These are phyloP conservation scores for Diplodus puntazzo DNA, from an alignment of 2,797 vertebrate genomes.

Conservation along the genomic window DNA sequence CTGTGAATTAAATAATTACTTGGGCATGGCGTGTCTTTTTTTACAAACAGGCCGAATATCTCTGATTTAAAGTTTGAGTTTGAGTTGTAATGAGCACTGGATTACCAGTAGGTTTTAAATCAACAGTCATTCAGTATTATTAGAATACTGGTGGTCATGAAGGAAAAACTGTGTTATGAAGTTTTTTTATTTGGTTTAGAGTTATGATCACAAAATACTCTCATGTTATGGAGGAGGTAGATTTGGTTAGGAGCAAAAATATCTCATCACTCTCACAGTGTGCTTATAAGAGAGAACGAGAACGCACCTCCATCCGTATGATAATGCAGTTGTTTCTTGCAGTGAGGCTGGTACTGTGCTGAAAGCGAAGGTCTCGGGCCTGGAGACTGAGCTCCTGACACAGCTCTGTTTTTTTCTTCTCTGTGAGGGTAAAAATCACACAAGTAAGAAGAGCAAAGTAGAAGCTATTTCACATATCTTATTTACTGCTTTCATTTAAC, in stretches of 20 bases:
- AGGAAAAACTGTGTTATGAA: not conserved
- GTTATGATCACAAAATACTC: not conserved
- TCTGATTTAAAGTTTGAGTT: not conserved
- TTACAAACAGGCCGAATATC: not conserved
- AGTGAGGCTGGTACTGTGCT: conserved; percentile 93
- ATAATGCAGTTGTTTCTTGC: conserved; percentile 95
- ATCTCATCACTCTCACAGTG: not conserved
- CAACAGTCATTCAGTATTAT: not conserved
- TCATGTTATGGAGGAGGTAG: rapidly evolving
- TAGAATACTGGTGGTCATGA: not conserved
- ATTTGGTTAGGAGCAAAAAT: not conserved
- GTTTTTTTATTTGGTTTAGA: not conserved
- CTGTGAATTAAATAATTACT: no score
- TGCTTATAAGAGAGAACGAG: not conserved
- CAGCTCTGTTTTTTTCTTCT: conserved; percentile 96
- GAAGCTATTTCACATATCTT: not conserved
- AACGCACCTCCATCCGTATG: conserved; percentile 93
- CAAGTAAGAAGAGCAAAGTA: not conserved
- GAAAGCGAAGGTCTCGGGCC: conserved; percentile 96
- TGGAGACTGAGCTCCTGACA: conserved; percentile 96
- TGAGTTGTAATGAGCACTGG: not conserved
- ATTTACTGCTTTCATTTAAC: not conserved
- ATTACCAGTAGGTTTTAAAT: no score
- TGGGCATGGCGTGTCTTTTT: not conserved
- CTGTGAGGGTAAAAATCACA: conserved; percentile 71